Evolutionary conservation across 1,140 invertebrate species (phyloP).

Genomic region (Paraescarpia echinospica): DNA sequence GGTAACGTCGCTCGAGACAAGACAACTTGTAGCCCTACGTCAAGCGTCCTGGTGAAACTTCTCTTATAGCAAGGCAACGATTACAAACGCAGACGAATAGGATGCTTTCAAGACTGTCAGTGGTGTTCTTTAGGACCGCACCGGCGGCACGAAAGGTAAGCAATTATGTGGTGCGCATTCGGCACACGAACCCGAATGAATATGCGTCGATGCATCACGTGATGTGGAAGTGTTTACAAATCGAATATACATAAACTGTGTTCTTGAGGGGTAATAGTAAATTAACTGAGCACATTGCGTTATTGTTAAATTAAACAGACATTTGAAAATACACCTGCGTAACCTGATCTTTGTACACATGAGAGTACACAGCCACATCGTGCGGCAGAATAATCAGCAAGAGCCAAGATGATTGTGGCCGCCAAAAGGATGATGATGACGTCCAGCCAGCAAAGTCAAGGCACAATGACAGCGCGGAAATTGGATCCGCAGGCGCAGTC

Average conservation of each 20-base stretch:
- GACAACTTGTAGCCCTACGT: background rate
- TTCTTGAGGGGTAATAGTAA: background rate
- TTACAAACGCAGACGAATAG: background rate
- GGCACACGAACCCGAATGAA: background rate
- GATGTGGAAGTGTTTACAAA: background rate
- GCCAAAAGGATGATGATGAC: too few relatives aligned
- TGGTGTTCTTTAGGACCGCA: background rate
- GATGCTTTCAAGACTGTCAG: background rate
- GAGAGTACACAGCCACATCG: background rate
- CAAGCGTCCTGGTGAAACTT: background rate
- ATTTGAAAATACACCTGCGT: background rate
- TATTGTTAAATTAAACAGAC: background rate
- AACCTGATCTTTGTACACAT: background rate
- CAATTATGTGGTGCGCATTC: background rate
- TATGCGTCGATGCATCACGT: background rate
- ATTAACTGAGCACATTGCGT: background rate
- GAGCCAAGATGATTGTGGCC: too few relatives aligned
- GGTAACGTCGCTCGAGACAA: background rate
- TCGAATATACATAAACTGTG: background rate
- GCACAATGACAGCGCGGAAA: background rate
- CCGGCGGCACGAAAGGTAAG: background rate
- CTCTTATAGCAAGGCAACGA: background rate
- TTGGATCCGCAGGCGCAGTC: background rate
- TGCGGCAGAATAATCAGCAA: too few relatives aligned
- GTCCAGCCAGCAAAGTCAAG: background rate